Evolutionary conservation across 2,888 invertebrate genomes (phyloP).

Genomic region (Tenthredo distinguenda): DNA sequence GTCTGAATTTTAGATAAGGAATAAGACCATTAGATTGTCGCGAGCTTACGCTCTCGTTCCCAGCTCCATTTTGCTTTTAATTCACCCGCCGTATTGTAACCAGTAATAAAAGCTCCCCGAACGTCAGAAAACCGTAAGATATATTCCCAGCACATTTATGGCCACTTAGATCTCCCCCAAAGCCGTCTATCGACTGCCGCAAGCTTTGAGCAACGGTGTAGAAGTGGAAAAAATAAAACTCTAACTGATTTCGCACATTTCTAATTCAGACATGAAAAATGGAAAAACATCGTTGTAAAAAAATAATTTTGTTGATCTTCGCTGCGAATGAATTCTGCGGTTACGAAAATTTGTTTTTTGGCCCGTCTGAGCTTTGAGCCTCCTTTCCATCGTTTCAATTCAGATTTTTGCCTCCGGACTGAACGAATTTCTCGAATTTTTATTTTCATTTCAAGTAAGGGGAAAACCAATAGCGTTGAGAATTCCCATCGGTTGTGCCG

Average conservation of each 20-base stretch:
- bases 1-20: background rate
- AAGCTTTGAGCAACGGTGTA: background rate
- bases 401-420: background rate
- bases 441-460: background rate
- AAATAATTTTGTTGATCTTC: background rate
- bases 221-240: background rate
- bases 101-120: slow-evolving; percentile 25
- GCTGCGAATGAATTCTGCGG: too few species aligned
- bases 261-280: background rate
- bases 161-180: background rate
- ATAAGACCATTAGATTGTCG: background rate
- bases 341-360: background rate
- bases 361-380: background rate
- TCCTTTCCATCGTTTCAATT: background rate
- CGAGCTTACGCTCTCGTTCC: background rate
- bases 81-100: slow-evolving; percentile 22
- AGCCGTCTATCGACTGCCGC: background rate
- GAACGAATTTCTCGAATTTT: background rate
- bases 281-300: background rate
- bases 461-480: background rate
- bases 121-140: background rate
- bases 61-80: background rate
- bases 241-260: background rate
- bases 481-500: slow-evolving; percentile 30
- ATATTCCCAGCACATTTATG: slow-evolving; percentile 22